Conservation (phyloP, 2,797 vertebrate species). For the Cyclura pinguis region DNA sequence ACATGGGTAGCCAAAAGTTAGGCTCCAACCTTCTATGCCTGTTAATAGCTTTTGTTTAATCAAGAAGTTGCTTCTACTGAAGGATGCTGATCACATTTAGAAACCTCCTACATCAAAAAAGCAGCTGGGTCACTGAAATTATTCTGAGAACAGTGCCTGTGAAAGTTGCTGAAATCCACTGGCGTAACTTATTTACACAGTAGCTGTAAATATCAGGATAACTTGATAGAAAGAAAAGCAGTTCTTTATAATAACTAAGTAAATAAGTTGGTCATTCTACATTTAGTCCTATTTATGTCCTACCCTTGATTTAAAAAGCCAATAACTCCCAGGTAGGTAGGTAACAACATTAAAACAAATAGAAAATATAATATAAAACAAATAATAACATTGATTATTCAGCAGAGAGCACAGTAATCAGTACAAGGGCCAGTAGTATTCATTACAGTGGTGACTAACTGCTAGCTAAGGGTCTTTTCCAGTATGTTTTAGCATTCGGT, state of each 20-base stretch:
- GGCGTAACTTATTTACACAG: slow-evolving; percentile 27
- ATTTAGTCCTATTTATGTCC: neutral
- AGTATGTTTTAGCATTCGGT: neutral
- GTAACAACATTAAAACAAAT: no score
- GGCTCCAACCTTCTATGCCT: slow-evolving; percentile 39
- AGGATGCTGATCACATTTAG: slow-evolving; percentile 20
- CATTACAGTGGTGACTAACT: no score
- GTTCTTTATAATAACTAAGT: slow-evolving; percentile 13
- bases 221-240: slow-evolving; percentile 7
- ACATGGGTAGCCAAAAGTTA: slow-evolving; percentile 42
- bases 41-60: slow-evolving; percentile 44
- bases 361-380: no score
- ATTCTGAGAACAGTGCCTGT: slow-evolving; percentile 23
- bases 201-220: slow-evolving; percentile 18
- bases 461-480: neutral
- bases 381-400: no score
- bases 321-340: no score
- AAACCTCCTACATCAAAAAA: slow-evolving; percentile 20
- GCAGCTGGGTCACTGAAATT: neutral
- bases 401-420: no score
- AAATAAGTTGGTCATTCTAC: neutral
- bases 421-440: no score
- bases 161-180: neutral
- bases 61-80: slow-evolving; percentile 20
- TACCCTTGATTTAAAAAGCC: neutral